phyloP scores from a whole-genome alignment of 2,113 vertebrate species.

The Sturnira hondurensis region DNA sequence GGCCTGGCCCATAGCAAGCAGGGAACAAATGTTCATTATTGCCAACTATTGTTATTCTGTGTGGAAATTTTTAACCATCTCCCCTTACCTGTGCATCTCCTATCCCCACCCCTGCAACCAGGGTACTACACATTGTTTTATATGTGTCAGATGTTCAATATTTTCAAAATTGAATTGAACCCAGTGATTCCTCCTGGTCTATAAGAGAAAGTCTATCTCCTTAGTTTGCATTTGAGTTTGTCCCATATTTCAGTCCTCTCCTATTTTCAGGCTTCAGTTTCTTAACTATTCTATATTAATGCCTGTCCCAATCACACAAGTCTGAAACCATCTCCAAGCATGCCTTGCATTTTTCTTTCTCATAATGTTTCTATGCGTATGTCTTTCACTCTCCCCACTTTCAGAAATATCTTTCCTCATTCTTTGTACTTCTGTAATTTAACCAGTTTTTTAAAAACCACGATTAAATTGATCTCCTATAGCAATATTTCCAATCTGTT shows the following conservation, averaged over 20 bases:
- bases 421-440: neutral
- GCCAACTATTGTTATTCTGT: neutral
- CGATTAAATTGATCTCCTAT: neutral
- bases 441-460: neutral
- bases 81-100: neutral
- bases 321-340: neutral
- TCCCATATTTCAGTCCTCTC: neutral
- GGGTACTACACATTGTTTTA: neutral
- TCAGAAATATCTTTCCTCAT: neutral
- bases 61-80: neutral
- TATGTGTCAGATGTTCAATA: neutral
- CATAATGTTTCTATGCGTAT: neutral
- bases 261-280: neutral
- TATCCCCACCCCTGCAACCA: neutral
- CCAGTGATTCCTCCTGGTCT: neutral
- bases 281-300: neutral
- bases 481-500: neutral
- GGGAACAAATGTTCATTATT: neutral
- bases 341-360: neutral
- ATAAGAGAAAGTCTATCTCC: neutral
- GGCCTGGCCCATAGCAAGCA: neutral
- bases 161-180: neutral
- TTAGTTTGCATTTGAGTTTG: neutral
- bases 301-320: neutral
- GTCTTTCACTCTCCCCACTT: neutral